Evolutionary conservation across 2,888 invertebrate species (phyloP).

Genomic region (Cloeon dipterum): DNA sequence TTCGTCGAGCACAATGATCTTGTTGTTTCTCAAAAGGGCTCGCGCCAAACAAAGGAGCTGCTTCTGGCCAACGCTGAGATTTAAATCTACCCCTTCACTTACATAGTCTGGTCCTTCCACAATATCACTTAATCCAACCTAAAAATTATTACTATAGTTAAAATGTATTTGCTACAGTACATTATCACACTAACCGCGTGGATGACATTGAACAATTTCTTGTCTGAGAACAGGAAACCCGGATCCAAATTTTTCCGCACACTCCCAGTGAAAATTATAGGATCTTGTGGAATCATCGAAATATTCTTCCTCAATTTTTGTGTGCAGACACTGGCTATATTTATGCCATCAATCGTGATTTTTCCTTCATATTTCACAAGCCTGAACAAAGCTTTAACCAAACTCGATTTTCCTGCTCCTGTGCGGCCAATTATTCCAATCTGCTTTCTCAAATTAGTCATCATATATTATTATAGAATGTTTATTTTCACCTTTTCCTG

Average conservation of each 20-base stretch:
- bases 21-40: constrained; percentile 31
- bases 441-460: too few relatives aligned
- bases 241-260: constrained; percentile 78
- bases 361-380: constrained; percentile 48
- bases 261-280: constrained; percentile 65
- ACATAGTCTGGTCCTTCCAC: not conserved
- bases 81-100: constrained; percentile 19
- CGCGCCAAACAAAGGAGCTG: constrained; percentile 40
- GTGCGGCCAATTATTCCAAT: constrained; percentile 69
- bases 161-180: too few relatives aligned
- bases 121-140: constrained; percentile 4
- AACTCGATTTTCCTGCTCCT: constrained; percentile 62
- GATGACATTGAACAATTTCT: constrained; percentile 61
- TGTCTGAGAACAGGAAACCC: constrained; percentile 55
- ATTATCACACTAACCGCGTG: constrained; percentile 38
- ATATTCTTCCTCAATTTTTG: constrained; percentile 50
- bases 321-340: constrained; percentile 44
- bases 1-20: constrained; percentile 35
- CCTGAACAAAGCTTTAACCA: constrained; percentile 59
- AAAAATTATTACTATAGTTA: not conserved
- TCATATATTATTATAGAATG: too few relatives aligned
- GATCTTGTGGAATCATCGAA: constrained; percentile 70
- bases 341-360: constrained; percentile 57
- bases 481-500: too few relatives aligned
- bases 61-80: constrained; percentile 40